Evolutionary conservation across 2,113 vertebrate genomes (phyloP).

Genomic region (Anoplopoma fimbria): DNA sequence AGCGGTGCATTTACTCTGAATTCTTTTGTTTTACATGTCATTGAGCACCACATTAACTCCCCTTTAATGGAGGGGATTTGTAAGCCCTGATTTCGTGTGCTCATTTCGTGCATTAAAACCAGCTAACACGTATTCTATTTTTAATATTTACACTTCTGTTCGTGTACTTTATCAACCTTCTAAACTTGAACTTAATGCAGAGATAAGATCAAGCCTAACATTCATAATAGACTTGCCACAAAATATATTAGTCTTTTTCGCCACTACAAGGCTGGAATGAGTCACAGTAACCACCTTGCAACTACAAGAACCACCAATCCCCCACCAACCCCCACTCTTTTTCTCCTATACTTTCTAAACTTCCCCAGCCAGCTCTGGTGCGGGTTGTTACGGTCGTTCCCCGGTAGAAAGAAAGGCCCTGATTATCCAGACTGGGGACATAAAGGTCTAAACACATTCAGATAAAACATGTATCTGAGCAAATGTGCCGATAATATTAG

Average conservation of each 20-base stretch:
- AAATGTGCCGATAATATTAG: slow-evolving; percentile 46
- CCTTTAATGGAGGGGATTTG: slow-evolving; percentile 19
- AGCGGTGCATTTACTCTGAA: slow-evolving; percentile 16
- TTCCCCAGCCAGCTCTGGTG: slow-evolving; percentile 37
- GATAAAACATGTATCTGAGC: slow-evolving; percentile 49
- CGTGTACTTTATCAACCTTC: background rate
- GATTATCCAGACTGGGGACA: slow-evolving; percentile 56
- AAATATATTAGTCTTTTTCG: slow-evolving; percentile 29
- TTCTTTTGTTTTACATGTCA: slow-evolving; percentile 26
- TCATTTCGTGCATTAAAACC: slow-evolving; percentile 10
- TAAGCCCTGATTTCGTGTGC: background rate
- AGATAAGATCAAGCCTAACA: slow-evolving; percentile 29
- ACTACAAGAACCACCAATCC: slow-evolving; percentile 11
- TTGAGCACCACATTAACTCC: slow-evolving; percentile 27
- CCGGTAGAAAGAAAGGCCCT: slow-evolving; percentile 31
- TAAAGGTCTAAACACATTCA: slow-evolving; percentile 51
- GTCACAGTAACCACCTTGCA: slow-evolving; percentile 46
- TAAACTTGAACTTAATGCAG: background rate
- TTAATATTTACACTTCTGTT: background rate
- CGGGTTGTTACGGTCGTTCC: slow-evolving; percentile 50
- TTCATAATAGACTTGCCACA: slow-evolving; percentile 20
- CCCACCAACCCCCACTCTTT: background rate
- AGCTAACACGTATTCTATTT: slow-evolving; percentile 17
- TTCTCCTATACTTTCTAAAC: slow-evolving; percentile 52
- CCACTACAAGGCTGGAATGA: slow-evolving; percentile 46